A percentile compares a stretch with the other conserved stretches of the same genome.
These are phyloP conservation scores for Pachyrhynchus sulphureomaculatus DNA, from an alignment of 1,140 invertebrate species.

Conservation along the genomic window DNA sequence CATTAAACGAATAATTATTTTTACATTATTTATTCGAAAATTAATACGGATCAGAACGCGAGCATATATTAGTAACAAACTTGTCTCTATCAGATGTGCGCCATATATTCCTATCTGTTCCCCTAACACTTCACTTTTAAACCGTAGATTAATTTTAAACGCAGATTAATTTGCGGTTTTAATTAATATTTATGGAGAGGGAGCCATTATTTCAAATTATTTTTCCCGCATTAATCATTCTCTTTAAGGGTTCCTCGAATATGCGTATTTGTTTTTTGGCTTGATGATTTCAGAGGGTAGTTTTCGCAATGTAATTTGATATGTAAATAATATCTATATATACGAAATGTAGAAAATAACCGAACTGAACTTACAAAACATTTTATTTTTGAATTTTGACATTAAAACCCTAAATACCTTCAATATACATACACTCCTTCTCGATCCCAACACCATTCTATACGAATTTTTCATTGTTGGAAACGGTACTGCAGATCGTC, in stretches of 20 bases:
- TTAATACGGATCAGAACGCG: constrained; percentile 3
- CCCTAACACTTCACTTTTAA: constrained; percentile 3
- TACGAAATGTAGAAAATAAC: too few species aligned
- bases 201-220: constrained; percentile 27
- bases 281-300: too few species aligned
- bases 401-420: too few species aligned
- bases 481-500: too few species aligned
- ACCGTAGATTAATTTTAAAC: constrained; percentile 22
- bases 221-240: constrained; percentile 26
- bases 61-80: constrained; percentile 9
- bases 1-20: neutral
- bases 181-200: constrained; percentile 29
- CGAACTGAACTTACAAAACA: too few species aligned
- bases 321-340: too few species aligned
- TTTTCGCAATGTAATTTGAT: neutral
- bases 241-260: constrained; percentile 15
- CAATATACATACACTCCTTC: too few species aligned
- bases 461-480: too few species aligned
- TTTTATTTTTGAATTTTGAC: too few species aligned
- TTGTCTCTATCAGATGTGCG: constrained; percentile 21
- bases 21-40: constrained; percentile 2
- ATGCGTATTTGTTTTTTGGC: constrained; percentile 11
- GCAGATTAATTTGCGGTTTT: constrained; percentile 29
- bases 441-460: too few species aligned
- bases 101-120: constrained; percentile 11